Percentiles rank a stretch among this genome's conserved stretches.
Evolutionary conservation across 2,797 vertebrate species (phyloP).

Genomic region (Hylomyscus alleni): DNA sequence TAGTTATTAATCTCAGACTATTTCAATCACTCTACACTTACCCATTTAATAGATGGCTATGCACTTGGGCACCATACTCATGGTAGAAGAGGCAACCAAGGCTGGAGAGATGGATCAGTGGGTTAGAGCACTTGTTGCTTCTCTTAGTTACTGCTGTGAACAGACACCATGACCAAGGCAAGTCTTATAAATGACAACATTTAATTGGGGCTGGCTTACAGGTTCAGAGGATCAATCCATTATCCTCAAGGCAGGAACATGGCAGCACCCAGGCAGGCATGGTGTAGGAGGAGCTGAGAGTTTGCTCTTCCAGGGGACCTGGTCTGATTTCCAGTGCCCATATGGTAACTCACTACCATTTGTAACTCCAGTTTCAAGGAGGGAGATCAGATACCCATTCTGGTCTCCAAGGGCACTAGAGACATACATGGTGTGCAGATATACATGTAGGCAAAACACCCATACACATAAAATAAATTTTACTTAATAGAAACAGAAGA

Average conservation of each 20-base stretch:
- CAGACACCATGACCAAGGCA: no score
- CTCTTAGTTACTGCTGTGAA: no score
- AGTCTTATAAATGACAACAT: no score
- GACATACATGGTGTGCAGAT: not conserved
- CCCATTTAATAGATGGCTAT: fast-evolving
- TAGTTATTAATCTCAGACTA: not conserved
- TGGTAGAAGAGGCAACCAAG: not conserved
- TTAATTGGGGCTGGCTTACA: no score
- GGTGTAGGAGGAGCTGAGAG: no score
- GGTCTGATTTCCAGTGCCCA: not conserved
- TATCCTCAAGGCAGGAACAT: no score
- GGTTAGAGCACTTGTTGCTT: not conserved
- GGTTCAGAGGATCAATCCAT: no score
- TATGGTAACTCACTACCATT: not conserved
- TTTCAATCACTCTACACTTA: not conserved
- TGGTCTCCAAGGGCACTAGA: not conserved
- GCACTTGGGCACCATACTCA: fast-evolving
- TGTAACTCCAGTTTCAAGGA: not conserved
- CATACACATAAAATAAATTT: not conserved
- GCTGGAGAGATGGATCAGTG: not conserved
- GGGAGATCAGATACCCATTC: not conserved
- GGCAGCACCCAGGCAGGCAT: no score
- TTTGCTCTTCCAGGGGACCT: not conserved
- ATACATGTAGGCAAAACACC: not conserved
- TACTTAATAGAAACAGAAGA: not conserved